These are phyloP conservation scores for Siniperca obscura DNA, from an alignment of 2,797 vertebrate species.

Conservation along the genomic window DNA sequence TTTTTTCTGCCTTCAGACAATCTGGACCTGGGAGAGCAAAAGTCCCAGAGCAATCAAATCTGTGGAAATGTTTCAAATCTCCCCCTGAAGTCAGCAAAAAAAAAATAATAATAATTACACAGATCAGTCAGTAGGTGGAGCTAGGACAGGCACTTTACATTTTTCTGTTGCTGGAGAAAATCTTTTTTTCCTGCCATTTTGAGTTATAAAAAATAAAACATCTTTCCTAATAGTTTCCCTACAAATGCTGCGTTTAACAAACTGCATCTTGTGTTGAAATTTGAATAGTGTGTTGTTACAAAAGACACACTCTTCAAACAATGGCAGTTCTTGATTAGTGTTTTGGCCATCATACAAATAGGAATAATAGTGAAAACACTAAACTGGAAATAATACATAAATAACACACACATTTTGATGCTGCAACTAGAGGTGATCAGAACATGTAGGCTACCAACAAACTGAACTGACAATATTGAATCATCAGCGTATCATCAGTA, in stretches of 20 bases:
- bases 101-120: constrained; percentile 4
- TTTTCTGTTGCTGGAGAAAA: not conserved
- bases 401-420: not conserved
- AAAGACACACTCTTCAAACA: not conserved
- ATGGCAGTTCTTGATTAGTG: not conserved
- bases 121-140: constrained; percentile 15
- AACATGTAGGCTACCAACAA: not conserved
- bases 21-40: constrained; percentile 45
- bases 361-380: no score
- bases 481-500: not conserved
- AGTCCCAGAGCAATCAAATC: constrained; percentile 49
- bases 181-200: not conserved
- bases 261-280: not conserved
- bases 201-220: not conserved
- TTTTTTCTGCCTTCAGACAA: constrained; percentile 37
- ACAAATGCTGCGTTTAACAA: not conserved
- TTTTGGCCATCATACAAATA: not conserved
- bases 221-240: not conserved
- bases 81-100: constrained; percentile 8
- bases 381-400: not conserved
- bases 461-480: not conserved
- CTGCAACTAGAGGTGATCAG: not conserved
- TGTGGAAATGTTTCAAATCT: constrained; percentile 37
- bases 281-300: not conserved
- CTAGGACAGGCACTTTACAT: not conserved